Percentiles rank a stretch among this genome's conserved stretches.
Conservation (phyloP, 2,113 vertebrate genomes). For the Mugil cephalus region DNA sequence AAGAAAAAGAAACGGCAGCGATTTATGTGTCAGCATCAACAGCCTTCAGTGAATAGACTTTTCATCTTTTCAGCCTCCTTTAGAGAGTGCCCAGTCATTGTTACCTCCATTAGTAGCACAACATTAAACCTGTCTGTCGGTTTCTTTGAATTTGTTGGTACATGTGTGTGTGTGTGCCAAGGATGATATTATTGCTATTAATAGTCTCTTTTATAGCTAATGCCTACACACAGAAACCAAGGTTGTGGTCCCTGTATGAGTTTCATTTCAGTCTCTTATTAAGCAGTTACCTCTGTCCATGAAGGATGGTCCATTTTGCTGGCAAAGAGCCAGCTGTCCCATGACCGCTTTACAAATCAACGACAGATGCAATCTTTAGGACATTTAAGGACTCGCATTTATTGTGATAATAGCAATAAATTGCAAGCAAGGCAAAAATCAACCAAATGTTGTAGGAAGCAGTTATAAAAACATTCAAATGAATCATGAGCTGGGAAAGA, state of each 20-base stretch:
- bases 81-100: slow-evolving; percentile 28
- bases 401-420: slow-evolving; percentile 17
- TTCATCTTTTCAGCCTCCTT: slow-evolving; percentile 10
- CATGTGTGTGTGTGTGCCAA: background rate
- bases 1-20: slow-evolving; percentile 30
- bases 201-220: background rate
- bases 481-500: too few species aligned
- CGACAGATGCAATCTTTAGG: background rate
- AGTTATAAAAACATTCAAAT: too few species aligned
- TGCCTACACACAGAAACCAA: background rate
- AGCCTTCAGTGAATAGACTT: slow-evolving; percentile 31
- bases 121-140: slow-evolving; percentile 14
- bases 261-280: slow-evolving; percentile 11
- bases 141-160: background rate
- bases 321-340: slow-evolving; percentile 13
- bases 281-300: background rate
- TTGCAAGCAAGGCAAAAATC: slow-evolving; percentile 32
- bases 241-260: background rate
- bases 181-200: background rate
- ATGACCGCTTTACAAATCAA: slow-evolving; percentile 8
- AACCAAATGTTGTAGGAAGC: slow-evolving; percentile 6
- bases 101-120: slow-evolving; percentile 7
- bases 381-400: slow-evolving; percentile 17
- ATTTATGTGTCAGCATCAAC: slow-evolving; percentile 34
- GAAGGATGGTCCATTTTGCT: slow-evolving; percentile 11